Percentiles rank a stretch among this genome's conserved stretches.
Evolutionary conservation across 2,888 invertebrate species (phyloP).

Genomic region (Heliothis peltigera): DNA sequence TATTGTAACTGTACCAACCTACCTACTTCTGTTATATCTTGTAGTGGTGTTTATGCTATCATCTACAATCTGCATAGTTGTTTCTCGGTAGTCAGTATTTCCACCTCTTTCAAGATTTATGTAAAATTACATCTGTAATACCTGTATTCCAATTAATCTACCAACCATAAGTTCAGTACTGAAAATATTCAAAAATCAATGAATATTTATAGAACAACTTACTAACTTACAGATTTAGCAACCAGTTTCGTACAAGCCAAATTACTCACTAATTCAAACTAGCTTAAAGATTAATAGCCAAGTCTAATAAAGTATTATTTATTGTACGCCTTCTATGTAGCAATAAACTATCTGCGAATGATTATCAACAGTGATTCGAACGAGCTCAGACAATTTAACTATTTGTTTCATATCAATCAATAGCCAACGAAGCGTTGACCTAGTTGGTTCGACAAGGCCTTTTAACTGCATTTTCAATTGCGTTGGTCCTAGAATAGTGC

Average conservation of each 20-base stretch:
- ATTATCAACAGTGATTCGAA: slow-evolving; percentile 38
- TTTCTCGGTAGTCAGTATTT: background rate
- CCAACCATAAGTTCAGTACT: background rate
- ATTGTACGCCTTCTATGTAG: slow-evolving; percentile 28
- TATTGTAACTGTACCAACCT: slow-evolving; percentile 38
- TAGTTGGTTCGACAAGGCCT: slow-evolving; percentile 40
- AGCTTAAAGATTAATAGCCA: slow-evolving; percentile 42
- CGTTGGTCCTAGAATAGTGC: slow-evolving; percentile 14
- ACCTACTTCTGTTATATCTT: slow-evolving; percentile 14
- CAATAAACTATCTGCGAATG: slow-evolving; percentile 42
- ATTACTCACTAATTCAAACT: slow-evolving; percentile 38
- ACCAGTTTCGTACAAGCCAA: slow-evolving; percentile 20
- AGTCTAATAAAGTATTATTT: slow-evolving; percentile 41
- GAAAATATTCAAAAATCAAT: slow-evolving; percentile 2
- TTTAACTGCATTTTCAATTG: slow-evolving; percentile 4
- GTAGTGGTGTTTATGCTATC: slow-evolving; percentile 16
- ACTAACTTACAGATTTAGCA: slow-evolving; percentile 11
- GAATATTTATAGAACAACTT: slow-evolving; percentile 1
- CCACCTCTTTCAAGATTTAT: background rate
- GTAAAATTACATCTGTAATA: background rate
- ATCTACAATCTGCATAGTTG: slow-evolving; percentile 15
- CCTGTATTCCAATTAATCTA: no score
- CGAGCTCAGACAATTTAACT: slow-evolving; percentile 62
- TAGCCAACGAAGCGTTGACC: slow-evolving; percentile 42
- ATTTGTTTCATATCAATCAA: slow-evolving; percentile 63